Conservation (phyloP, 2,797 vertebrate genomes). For the Sus cebifrons region DNA sequence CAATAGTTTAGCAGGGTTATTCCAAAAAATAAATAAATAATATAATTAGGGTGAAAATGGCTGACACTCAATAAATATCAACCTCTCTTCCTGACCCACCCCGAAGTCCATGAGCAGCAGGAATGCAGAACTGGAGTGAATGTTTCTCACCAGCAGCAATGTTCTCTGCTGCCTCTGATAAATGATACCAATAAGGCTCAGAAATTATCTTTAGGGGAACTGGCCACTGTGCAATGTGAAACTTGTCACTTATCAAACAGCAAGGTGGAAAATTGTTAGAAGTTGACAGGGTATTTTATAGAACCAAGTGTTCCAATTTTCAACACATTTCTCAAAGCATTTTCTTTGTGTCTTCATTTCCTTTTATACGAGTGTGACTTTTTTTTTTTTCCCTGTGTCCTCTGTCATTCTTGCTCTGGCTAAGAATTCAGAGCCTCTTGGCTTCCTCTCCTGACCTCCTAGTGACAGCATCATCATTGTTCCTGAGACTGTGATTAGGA, state of each 20-base stretch:
- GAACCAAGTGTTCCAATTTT: constrained; percentile 75
- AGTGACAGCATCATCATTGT: constrained; percentile 65
- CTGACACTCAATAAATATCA: not conserved
- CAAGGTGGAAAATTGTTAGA: constrained; percentile 76
- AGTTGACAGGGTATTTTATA: constrained; percentile 75
- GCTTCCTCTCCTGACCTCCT: constrained; percentile 45
- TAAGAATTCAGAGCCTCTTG: not conserved
- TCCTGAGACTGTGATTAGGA: constrained; percentile 44
- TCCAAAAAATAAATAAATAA: not conserved
- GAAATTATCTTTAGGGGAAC: constrained; percentile 75
- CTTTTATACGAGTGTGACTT: not conserved
- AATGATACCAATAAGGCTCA: constrained; percentile 67
- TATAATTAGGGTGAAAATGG: not conserved
- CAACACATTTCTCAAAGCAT: constrained; percentile 62
- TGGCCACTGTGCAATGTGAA: constrained; percentile 74
- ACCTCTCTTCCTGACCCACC: not conserved
- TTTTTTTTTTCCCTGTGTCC: not conserved
- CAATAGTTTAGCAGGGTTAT: not conserved
- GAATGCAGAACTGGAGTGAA: not conserved
- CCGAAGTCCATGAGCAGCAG: not conserved
- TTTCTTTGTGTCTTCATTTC: constrained; percentile 67
- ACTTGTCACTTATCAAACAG: constrained; percentile 77
- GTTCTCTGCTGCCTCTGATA: constrained; percentile 47
- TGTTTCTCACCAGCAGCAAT: not conserved
- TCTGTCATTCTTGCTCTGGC: constrained; percentile 42